A percentile compares a stretch with the other conserved stretches of the same genome.
These are phyloP conservation scores for Myrmophylax atrothorax DNA, from an alignment of 2,113 vertebrate species.

Conservation along the genomic window DNA sequence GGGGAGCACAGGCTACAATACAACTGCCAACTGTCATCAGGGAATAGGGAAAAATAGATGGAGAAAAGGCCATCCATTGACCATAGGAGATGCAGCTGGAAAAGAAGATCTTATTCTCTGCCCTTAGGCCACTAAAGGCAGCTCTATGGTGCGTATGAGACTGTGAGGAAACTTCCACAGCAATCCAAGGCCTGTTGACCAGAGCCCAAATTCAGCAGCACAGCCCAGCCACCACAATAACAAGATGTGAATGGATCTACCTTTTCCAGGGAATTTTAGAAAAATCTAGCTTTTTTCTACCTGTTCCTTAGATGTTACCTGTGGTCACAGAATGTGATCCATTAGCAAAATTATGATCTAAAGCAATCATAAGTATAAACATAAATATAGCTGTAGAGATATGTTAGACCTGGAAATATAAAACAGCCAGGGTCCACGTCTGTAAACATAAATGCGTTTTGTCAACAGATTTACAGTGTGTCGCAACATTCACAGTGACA, in stretches of 20 bases:
- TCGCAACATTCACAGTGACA: neutral
- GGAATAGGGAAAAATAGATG: neutral
- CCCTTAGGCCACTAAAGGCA: neutral
- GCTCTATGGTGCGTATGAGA: neutral
- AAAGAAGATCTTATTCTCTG: neutral
- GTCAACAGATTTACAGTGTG: neutral
- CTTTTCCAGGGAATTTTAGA: neutral
- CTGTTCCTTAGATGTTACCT: neutral
- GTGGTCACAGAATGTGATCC: neutral
- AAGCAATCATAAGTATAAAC: neutral
- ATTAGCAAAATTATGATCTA: neutral
- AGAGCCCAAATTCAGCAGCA: neutral
- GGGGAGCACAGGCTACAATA: neutral
- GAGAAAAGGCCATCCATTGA: neutral
- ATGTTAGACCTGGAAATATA: neutral
- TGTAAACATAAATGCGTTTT: neutral
- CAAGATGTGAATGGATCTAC: neutral
- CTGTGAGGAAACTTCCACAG: neutral
- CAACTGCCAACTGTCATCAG: accelerated
- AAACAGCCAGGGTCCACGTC: neutral
- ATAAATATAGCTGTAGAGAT: neutral
- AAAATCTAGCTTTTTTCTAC: neutral
- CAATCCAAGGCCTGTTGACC: neutral
- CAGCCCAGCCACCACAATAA: neutral
- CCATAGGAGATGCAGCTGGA: neutral